Evolutionary conservation across 1,140 invertebrate genomes (phyloP).

Genomic region (Zaprionus kolodkinae): DNA sequence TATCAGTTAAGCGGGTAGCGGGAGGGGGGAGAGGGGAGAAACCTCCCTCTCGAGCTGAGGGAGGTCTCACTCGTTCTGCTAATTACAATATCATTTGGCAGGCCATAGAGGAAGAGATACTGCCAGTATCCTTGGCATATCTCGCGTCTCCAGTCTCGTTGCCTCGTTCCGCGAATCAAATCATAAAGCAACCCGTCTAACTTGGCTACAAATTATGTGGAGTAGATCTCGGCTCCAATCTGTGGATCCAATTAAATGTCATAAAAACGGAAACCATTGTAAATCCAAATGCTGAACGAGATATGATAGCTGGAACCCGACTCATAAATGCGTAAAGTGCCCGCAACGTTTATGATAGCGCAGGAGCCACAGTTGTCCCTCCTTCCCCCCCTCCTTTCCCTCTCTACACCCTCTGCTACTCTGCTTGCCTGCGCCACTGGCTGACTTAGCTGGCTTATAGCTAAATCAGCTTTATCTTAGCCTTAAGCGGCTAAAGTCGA

Average conservation of each 20-base stretch:
- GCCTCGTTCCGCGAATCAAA: constrained; percentile 78
- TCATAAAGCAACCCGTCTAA: constrained; percentile 60
- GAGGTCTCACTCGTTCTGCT: constrained; percentile 15
- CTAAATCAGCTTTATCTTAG: constrained; percentile 65
- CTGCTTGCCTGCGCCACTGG: not conserved
- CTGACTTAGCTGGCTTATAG: constrained; percentile 19
- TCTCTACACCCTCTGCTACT: too few species aligned
- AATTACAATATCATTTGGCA: constrained; percentile 56
- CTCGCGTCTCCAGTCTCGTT: too few species aligned
- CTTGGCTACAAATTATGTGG: constrained; percentile 50
- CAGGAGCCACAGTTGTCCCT: not conserved
- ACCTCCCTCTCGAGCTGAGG: not conserved
- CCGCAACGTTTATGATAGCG: constrained; percentile 60
- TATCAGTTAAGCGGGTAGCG: constrained; percentile 64
- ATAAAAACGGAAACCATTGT: constrained; percentile 67
- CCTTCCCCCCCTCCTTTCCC: not conserved
- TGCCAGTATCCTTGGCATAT: too few species aligned
- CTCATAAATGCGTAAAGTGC: constrained; percentile 72
- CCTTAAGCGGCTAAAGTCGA: constrained; percentile 58
- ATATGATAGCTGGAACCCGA: constrained; percentile 21
- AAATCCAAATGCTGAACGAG: constrained; percentile 60
- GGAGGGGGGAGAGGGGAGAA: not conserved
- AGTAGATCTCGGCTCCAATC: constrained; percentile 54
- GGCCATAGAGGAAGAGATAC: not conserved
- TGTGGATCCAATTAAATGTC: constrained; percentile 74